These are phyloP conservation scores for Argyrosomus regius DNA, from an alignment of 2,797 vertebrate species.

Conservation along the genomic window DNA sequence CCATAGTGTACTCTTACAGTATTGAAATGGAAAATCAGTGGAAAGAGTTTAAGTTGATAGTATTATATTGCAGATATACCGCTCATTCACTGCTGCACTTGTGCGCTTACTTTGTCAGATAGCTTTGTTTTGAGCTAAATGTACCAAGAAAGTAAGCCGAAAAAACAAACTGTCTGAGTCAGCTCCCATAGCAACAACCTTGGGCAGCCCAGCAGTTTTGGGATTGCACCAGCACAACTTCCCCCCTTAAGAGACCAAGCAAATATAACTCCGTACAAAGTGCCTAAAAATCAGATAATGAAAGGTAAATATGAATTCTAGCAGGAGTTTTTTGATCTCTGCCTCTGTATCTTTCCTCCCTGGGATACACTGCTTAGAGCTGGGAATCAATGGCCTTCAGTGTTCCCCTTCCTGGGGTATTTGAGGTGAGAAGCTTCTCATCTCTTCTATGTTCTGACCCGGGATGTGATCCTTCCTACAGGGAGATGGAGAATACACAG, in stretches of 20 bases:
- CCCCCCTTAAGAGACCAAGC: constrained; percentile 34
- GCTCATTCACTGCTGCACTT: constrained; percentile 31
- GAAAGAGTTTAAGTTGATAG: neutral
- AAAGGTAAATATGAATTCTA: constrained; percentile 73
- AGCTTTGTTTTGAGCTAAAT: constrained; percentile 51
- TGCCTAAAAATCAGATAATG: constrained; percentile 65
- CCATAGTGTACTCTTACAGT: constrained; percentile 1
- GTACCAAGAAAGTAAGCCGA: constrained; percentile 52
- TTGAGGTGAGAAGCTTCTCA: constrained; percentile 64
- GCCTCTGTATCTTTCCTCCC: constrained; percentile 39
- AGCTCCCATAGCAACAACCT: constrained; percentile 53
- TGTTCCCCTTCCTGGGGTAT: constrained; percentile 33
- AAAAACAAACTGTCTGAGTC: constrained; percentile 59
- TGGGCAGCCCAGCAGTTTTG: constrained; percentile 52
- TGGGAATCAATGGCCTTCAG: constrained; percentile 42
- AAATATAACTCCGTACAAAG: constrained; percentile 59
- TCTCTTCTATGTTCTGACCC: constrained; percentile 49
- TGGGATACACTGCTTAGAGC: constrained; percentile 38
- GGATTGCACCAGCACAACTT: constrained; percentile 41
- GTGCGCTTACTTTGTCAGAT: constrained; percentile 26
- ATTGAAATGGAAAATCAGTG: constrained; percentile 24
- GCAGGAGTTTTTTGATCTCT: constrained; percentile 54
- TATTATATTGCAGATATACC: constrained; percentile 6
- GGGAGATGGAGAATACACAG: constrained; percentile 43
- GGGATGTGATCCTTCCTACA: constrained; percentile 36